Evolutionary conservation across 2,797 vertebrate genomes (phyloP), one percentile per base, ranked within the genome.

Genomic region (Gymnoscopelus microlampas): DNA sequence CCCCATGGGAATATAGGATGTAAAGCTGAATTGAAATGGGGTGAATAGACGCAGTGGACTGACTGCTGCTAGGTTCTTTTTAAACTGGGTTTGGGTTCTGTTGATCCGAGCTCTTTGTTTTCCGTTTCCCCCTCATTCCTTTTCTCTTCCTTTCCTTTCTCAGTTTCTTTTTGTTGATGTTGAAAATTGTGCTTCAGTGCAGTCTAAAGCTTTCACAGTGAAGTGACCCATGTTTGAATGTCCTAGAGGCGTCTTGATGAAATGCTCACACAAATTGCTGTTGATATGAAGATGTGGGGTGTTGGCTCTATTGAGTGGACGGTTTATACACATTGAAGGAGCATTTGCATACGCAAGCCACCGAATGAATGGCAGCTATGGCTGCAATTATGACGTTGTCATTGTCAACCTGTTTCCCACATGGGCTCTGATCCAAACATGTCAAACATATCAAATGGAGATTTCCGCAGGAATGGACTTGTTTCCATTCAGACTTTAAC

Each of bases 221-320:
- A 87, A 86, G 76, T 91, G 88, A 91, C 89, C 89, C 83, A 50
- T 85, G 88, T 87, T 85, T 51, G 79, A 89, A 81, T 90, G 86
- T 88, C 85, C 85, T 83, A 19, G 78, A 77, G 78, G 76, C 66
- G 13, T 82, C 75, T 63, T 55, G 78, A 62, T 86, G 84, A 87
- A 82, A 78, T 61, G 79, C 85, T 82, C 87, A 80, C 84, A 85
- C 87, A 87, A 88, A 89, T 87, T 83, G 82, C 85, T 85, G 85
- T 87, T 88, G 80, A 85, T 88, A 86, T 87, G 85, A 89, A 86
- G 84, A 86, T 81, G 82, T 84, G 78, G 78, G 83, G 65, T 75
- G 85, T 73, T 83, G 82, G 83, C 79, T 80, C 71, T 24, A 74
- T 78, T 86, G 71, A 84, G 60, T 23, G 56, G 44, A 54, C 66